Conservation (phyloP, 2,888 invertebrate genomes). For the Corbicula japonica region DNA sequence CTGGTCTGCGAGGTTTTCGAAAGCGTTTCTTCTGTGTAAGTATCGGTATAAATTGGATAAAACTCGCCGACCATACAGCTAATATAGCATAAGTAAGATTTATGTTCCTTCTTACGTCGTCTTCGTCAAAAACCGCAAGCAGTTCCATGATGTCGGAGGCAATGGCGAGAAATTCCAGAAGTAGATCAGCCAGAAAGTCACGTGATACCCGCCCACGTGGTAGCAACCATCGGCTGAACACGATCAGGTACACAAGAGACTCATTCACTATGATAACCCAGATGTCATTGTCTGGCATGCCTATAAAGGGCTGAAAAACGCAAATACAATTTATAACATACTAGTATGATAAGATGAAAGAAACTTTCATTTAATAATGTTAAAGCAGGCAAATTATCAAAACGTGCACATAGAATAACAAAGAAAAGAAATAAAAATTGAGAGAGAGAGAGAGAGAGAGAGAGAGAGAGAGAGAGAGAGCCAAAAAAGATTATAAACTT, state of each 20-base stretch:
- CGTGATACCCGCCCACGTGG: constrained; percentile 77
- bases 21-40: constrained; percentile 66
- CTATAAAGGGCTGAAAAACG: constrained; percentile 15
- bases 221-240: constrained; percentile 67
- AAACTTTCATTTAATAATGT: too few relatives aligned
- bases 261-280: constrained; percentile 73
- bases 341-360: not conserved
- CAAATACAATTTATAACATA: too few relatives aligned
- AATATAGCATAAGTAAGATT: constrained; percentile 80
- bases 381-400: too few relatives aligned
- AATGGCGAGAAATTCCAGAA: constrained; percentile 85
- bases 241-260: constrained; percentile 66
- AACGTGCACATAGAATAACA: too few relatives aligned
- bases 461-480: too few relatives aligned
- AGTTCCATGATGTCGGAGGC: constrained; percentile 82
- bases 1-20: constrained; percentile 41
- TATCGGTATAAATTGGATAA: constrained; percentile 84
- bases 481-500: too few relatives aligned
- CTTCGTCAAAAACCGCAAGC: constrained; percentile 76
- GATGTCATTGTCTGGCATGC: constrained; percentile 42
- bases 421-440: too few relatives aligned
- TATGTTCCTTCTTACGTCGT: constrained; percentile 75
- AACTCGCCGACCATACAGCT: constrained; percentile 83
- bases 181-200: constrained; percentile 82
- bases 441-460: too few relatives aligned